Conservation (phyloP, 2,113 vertebrate genomes). For the Caloenas nicobarica region DNA sequence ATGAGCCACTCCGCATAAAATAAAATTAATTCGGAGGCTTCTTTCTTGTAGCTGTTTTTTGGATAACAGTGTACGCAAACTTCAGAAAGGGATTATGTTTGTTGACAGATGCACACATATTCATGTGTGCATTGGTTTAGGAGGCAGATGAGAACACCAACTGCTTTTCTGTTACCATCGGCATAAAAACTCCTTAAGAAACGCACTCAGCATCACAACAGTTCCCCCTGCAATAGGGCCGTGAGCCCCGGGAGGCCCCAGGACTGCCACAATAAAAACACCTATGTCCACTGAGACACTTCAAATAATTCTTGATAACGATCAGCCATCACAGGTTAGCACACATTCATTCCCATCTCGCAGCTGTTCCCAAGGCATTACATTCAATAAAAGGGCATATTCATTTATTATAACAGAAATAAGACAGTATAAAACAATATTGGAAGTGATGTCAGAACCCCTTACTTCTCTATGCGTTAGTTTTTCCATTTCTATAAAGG, state of each 20-base stretch:
- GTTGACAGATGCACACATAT: not conserved
- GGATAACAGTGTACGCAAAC: not conserved
- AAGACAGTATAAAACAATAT: not conserved
- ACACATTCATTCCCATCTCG: not conserved
- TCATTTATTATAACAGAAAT: not conserved
- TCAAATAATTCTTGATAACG: fast-evolving
- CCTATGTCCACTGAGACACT: not conserved
- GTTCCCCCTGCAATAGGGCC: not conserved
- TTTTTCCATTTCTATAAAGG: not conserved
- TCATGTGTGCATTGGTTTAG: not conserved
- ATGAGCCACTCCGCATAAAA: not conserved
- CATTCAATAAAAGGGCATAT: not conserved
- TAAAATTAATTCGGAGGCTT: conserved; percentile 2
- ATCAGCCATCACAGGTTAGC: not conserved
- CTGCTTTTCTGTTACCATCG: not conserved
- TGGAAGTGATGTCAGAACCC: not conserved
- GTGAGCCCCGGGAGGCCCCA: not conserved
- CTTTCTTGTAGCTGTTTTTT: conserved; percentile 20
- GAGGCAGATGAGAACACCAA: conserved; percentile 7
- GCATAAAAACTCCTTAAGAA: not conserved
- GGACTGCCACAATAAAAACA: not conserved
- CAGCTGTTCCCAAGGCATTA: not conserved
- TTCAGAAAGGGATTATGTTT: conserved; percentile 3
- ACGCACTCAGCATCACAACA: not conserved
- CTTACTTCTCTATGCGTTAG: not conserved